phyloP scores from a whole-genome alignment of 1,140 invertebrate genomes.

The Cherax quadricarinatus region DNA sequence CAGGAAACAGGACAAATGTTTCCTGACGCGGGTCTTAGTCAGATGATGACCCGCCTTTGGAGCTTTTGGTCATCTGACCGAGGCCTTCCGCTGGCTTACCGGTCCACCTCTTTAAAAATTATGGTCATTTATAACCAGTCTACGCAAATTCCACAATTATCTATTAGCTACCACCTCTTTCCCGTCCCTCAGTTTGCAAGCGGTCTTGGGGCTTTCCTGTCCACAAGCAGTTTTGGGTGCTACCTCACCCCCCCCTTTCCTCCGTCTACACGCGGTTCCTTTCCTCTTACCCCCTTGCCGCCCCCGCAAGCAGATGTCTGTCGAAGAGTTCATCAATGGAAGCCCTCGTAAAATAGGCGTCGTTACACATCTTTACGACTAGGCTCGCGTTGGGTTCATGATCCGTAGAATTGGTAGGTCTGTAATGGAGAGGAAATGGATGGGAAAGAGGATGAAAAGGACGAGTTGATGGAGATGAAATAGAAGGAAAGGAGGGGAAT shows the following conservation, averaged over 20 bases:
- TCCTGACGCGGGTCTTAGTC: too few relatives aligned
- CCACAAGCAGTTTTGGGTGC: not conserved
- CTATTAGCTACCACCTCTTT: too few relatives aligned
- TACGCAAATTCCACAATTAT: too few relatives aligned
- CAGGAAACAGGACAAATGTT: too few relatives aligned
- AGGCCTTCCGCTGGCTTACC: too few relatives aligned
- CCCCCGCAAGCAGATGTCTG: not conserved
- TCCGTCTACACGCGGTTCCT: not conserved
- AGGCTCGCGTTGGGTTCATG: conserved; percentile 14
- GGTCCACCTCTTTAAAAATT: too few relatives aligned
- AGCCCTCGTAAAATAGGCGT: conserved; percentile 2
- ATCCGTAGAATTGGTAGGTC: conserved; percentile 30
- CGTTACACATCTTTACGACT: conserved; percentile 34
- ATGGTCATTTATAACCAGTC: too few relatives aligned
- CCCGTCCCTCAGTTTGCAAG: not conserved
- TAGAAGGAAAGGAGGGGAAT: not conserved
- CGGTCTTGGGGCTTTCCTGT: not conserved
- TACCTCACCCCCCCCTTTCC: not conserved
- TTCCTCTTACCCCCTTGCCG: not conserved
- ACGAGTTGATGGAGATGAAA: not conserved
- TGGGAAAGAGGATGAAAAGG: not conserved
- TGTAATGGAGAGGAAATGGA: conserved; percentile 17
- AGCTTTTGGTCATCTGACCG: too few relatives aligned
- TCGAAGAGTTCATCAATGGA: conserved; percentile 7
- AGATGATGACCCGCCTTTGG: too few relatives aligned